A percentile compares a stretch with the other conserved stretches of the same genome.
Evolutionary conservation across 2,113 vertebrate genomes (phyloP).

Genomic region (Tachycineta bicolor): DNA sequence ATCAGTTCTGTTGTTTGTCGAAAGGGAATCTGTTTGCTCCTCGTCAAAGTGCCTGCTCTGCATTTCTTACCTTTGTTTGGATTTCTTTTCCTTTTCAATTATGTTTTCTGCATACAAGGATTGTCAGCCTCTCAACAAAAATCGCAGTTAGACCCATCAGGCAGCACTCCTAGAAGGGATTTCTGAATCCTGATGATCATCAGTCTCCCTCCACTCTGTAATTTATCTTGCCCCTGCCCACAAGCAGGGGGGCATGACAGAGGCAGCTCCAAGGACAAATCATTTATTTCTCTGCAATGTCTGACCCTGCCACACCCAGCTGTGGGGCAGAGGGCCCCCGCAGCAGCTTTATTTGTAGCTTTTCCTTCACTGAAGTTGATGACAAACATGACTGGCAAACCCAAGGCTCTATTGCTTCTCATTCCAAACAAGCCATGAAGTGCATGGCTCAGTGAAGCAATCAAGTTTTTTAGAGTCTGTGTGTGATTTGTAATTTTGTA

Average conservation of each 20-base stretch:
- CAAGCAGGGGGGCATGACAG: background rate
- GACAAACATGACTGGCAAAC: background rate
- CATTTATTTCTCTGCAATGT: background rate
- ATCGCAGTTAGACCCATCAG: background rate
- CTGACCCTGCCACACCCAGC: background rate
- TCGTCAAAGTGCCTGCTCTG: background rate
- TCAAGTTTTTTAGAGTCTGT: background rate
- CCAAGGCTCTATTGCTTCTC: background rate
- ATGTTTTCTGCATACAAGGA: background rate
- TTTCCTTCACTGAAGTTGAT: background rate
- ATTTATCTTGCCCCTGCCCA: background rate
- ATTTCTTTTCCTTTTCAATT: background rate
- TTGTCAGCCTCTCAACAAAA: background rate
- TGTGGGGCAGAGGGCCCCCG: background rate
- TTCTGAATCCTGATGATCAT: background rate
- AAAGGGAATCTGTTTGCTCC: background rate
- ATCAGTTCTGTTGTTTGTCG: background rate
- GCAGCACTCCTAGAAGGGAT: background rate
- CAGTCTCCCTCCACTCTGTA: background rate
- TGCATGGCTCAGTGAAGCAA: background rate
- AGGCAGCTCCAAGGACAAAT: background rate
- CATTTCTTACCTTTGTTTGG: conserved; percentile 4
- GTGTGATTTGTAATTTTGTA: background rate
- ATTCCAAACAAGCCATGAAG: background rate
- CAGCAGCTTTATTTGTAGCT: background rate